Base-by-base conservation (phyloP, 2,888 invertebrate genomes). In the Tigriopus californicus region DNA sequence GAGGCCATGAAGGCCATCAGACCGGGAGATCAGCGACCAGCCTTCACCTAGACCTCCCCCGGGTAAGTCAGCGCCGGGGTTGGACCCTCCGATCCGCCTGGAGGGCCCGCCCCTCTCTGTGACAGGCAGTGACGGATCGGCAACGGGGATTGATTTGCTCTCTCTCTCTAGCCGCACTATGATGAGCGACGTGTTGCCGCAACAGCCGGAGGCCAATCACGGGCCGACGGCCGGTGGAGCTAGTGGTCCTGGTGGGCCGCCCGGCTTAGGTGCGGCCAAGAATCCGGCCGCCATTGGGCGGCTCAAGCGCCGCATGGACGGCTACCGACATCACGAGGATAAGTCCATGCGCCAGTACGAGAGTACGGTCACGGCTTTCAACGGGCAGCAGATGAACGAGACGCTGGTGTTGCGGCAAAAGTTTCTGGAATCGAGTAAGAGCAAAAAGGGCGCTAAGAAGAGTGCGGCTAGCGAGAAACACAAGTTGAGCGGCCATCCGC, bases 221-320 rank as follows among this genome's bases (percentile, higher is more conserved):
- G 44, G 44, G 15, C 41, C 11, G 11, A 11, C 41, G 11, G 41
- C 11, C 11, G 44, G 44, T 11, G 44, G 44, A 11, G 5, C 25
- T 12, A 20, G 52, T 20, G 40, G 40, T 1, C 41, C 40, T 6
- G 57, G 57, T 10, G 57, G 46, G 8, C 18, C 22, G 20, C 18
- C 51, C 51, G 6, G n/a, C n/a, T n/a, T n/a, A n/a, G n/a, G 12
- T 33, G 20, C 48, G n/a, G 49, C 15, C 12, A 33, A 15, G 22
- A 48, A 49, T 22, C 20, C 25, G 18, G 58, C 49, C 15, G 48
- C 58, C 24, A 15, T 58, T 10, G 58, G 49, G 5, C 48, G 58
- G 10, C 49, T 58, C 15, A 48, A 58, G 33, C 22, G 49, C 12
- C 48, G 58, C 6, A 58, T 58, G 58, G 49, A 49, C n/a, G 49